Evolutionary conservation across 1,140 invertebrate genomes (phyloP).

Genomic region (Laupala kohalensis): DNA sequence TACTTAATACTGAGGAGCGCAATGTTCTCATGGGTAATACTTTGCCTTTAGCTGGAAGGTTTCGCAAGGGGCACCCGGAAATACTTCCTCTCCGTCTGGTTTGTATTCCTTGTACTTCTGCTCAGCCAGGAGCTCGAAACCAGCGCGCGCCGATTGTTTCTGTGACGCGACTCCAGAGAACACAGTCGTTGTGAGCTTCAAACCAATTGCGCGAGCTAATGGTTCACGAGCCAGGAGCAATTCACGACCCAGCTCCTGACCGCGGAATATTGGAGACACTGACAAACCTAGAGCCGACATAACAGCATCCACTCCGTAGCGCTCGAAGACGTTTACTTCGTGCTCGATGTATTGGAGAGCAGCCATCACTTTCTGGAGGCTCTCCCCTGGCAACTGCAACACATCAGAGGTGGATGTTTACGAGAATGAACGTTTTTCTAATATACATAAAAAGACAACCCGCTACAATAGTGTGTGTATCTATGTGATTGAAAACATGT

Average conservation of each 20-base stretch:
- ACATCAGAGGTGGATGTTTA: no score
- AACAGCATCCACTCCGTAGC: conserved; percentile 23
- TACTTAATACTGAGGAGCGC: no score
- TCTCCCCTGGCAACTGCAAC: neutral
- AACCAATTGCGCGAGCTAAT: neutral
- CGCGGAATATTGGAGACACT: conserved; percentile 23
- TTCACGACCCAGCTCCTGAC: conserved; percentile 21
- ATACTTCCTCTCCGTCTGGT: conserved; percentile 14
- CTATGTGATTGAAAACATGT: no score
- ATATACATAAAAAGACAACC: no score
- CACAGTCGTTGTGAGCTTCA: conserved; percentile 16
- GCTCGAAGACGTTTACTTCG: conserved; percentile 16
- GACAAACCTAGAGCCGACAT: conserved; percentile 24
- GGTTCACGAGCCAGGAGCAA: neutral
- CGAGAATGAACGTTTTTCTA: no score
- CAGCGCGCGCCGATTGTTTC: conserved; percentile 15
- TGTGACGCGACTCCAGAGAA: conserved; percentile 21
- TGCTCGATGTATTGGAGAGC: neutral
- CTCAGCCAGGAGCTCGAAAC: conserved; percentile 14
- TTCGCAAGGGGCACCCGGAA: conserved; percentile 13
- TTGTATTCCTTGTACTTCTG: conserved; percentile 11
- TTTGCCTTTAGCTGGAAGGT: conserved; percentile 19
- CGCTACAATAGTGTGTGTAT: no score
- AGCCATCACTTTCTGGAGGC: neutral
- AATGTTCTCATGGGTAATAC: no score